Evolutionary conservation across 2,888 invertebrate species (phyloP).

Genomic region (Teleogryllus oceanicus): DNA sequence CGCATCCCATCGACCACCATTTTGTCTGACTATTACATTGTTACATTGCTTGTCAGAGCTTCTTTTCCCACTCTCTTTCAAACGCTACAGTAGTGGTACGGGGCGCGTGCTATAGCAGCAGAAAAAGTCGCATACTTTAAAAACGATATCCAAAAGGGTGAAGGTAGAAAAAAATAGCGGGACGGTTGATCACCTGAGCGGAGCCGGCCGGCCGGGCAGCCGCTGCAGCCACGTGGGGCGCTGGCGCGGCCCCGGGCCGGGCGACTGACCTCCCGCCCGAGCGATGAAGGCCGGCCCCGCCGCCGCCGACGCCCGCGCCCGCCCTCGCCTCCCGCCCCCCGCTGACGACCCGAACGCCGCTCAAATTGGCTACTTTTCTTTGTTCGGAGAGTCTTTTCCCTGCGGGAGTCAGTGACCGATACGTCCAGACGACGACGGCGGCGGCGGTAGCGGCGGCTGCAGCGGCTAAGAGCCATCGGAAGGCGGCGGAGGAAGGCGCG

Average conservation of each 20-base stretch:
- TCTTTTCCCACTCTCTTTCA: too few relatives aligned
- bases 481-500: neutral
- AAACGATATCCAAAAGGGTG: too few relatives aligned
- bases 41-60: too few relatives aligned
- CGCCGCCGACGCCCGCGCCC: neutral
- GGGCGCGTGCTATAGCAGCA: too few relatives aligned
- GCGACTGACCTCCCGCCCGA: slow-evolving; percentile 18
- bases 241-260: slow-evolving; percentile 3
- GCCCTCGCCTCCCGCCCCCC: neutral
- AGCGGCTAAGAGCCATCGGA: neutral
- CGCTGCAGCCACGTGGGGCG: neutral
- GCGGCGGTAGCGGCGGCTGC: neutral
- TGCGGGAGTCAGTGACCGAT: neutral
- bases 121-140: too few relatives aligned
- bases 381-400: neutral
- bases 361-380: slow-evolving; percentile 18
- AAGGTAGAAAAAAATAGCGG: too few relatives aligned
- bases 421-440: neutral
- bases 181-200: too few relatives aligned
- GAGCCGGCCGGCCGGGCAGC: neutral
- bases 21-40: too few relatives aligned
- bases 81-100: too few relatives aligned
- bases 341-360: neutral
- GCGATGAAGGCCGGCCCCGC: neutral
- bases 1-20: too few relatives aligned